phyloP scores from a whole-genome alignment of 2,888 invertebrate genomes.

The Phytoseiulus persimilis region DNA sequence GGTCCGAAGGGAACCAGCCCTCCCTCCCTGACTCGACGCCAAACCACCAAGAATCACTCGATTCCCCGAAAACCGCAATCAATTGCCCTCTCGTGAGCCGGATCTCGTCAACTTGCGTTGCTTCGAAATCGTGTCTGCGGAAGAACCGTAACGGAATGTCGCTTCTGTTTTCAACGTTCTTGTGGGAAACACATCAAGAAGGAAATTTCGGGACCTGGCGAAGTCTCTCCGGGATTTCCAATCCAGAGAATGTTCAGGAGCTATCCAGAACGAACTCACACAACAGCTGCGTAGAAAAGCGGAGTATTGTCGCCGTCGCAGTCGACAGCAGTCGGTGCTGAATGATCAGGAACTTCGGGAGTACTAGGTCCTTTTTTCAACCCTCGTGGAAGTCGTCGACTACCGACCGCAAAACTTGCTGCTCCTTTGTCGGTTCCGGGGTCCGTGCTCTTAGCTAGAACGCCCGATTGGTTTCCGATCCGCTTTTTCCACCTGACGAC shows the following conservation, averaged over 20 bases:
- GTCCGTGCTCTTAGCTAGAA: no score
- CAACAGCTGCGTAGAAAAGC: not conserved
- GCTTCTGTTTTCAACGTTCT: no score
- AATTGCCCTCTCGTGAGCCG: not conserved
- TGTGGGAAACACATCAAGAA: no score
- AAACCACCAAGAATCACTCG: constrained; percentile 1
- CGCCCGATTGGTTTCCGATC: no score
- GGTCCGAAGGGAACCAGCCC: not conserved
- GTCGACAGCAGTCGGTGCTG: not conserved
- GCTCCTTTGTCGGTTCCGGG: not conserved
- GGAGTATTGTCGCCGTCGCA: not conserved
- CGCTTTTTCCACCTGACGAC: no score
- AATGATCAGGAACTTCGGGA: not conserved
- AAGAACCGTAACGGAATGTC: not conserved
- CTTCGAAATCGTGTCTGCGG: not conserved
- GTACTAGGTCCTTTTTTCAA: not conserved
- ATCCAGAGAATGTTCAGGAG: not conserved
- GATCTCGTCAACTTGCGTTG: not conserved
- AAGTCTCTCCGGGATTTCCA: no score
- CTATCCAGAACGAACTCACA: not conserved
- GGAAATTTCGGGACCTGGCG: no score
- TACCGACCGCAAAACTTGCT: not conserved
- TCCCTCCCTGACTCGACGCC: not conserved
- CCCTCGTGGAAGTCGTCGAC: not conserved
- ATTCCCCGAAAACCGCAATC: not conserved